Evolutionary conservation across 2,113 vertebrate genomes (phyloP).

Genomic region (Ibidorhyncha struthersii): DNA sequence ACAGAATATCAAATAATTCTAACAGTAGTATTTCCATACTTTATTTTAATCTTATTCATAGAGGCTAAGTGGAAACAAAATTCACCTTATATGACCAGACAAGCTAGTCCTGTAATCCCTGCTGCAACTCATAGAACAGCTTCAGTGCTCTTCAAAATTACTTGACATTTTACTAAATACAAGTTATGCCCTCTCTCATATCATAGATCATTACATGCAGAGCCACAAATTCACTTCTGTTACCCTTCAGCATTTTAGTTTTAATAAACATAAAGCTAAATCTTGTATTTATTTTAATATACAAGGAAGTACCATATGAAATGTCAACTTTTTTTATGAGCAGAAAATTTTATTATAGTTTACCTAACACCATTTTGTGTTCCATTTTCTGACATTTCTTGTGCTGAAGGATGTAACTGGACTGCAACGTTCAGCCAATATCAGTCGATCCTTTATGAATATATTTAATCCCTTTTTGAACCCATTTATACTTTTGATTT

Average conservation of each 20-base stretch:
- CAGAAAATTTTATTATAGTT: background rate
- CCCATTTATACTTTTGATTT: background rate
- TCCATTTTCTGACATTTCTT: background rate
- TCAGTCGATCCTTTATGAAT: background rate
- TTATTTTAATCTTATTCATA: slow-evolving; percentile 25
- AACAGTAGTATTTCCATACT: background rate
- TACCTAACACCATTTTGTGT: background rate
- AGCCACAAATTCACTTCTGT: background rate
- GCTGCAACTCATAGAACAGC: background rate
- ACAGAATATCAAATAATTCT: slow-evolving; percentile 6
- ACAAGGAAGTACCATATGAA: background rate
- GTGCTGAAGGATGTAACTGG: background rate
- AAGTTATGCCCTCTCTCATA: background rate
- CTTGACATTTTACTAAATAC: background rate
- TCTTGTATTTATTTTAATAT: background rate
- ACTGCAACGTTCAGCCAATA: background rate
- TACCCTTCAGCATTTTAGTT: background rate
- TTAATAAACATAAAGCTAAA: background rate
- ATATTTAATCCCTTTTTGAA: background rate
- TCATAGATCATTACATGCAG: background rate
- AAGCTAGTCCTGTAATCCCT: background rate
- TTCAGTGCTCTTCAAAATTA: background rate
- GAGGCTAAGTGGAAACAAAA: background rate
- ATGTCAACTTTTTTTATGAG: background rate
- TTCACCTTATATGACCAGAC: slow-evolving; percentile 6